phyloP scores from a whole-genome alignment of 1,140 invertebrate species.

The Popillia japonica region DNA sequence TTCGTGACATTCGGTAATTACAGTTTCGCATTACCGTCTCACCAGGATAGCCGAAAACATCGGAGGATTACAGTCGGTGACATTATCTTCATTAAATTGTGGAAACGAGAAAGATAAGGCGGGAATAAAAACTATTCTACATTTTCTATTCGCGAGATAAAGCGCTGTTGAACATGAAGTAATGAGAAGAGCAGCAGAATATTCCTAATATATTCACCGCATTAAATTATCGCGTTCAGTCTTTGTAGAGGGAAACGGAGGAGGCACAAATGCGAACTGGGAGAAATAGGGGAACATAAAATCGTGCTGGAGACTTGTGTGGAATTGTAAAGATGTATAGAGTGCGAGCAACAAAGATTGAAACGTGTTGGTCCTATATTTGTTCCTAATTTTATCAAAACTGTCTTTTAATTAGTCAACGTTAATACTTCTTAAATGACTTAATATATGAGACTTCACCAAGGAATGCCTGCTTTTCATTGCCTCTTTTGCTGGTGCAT shows the following conservation, averaged over 20 bases:
- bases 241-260: not conserved
- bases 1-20: constrained; percentile 22
- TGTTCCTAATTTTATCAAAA: too few species aligned
- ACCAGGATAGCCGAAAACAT: constrained; percentile 7
- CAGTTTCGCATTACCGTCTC: not conserved
- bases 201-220: constrained; percentile 13
- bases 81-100: constrained; percentile 5
- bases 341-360: too few species aligned
- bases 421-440: too few species aligned
- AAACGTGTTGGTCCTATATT: too few species aligned
- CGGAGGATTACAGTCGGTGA: constrained; percentile 12
- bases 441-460: too few species aligned
- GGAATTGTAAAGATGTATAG: too few species aligned
- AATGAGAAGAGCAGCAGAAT: constrained; percentile 15
- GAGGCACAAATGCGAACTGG: not conserved
- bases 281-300: not conserved
- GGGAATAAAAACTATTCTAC: constrained; percentile 18
- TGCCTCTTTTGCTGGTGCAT: too few species aligned
- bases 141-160: constrained; percentile 26
- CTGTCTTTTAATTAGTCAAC: too few species aligned
- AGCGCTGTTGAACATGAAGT: constrained; percentile 14
- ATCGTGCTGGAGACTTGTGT: not conserved
- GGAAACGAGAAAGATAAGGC: constrained; percentile 8
- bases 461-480: too few species aligned
- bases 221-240: constrained; percentile 9